phyloP scores from a whole-genome alignment of 2,113 vertebrate species.

The Willisornis vidua region DNA sequence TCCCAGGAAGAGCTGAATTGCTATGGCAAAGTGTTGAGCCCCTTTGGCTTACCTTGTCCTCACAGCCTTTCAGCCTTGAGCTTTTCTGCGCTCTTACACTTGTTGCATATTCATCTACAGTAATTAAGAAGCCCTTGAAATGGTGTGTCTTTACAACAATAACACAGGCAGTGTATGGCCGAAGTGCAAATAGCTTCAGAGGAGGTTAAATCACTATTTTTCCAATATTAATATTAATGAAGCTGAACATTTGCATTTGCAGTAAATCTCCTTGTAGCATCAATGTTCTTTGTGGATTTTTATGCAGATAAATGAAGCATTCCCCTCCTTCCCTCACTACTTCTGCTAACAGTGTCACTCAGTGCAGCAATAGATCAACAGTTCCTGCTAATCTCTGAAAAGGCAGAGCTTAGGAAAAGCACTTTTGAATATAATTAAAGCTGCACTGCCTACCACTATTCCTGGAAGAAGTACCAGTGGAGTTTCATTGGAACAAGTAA shows the following conservation, averaged over 20 bases:
- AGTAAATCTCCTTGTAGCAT: neutral
- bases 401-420: conserved; percentile 2
- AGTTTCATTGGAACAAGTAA: conserved; percentile 48
- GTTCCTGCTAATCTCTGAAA: conserved; percentile 13
- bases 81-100: neutral
- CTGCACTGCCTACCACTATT: neutral
- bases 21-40: neutral
- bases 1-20: neutral
- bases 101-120: neutral
- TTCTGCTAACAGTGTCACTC: neutral
- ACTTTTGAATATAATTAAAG: conserved; percentile 32
- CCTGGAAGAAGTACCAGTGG: neutral
- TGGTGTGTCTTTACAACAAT: neutral
- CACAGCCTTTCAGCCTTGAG: neutral
- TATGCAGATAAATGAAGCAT: conserved; percentile 2
- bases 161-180: neutral
- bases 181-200: conserved; percentile 14
- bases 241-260: neutral
- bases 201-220: conserved; percentile 10
- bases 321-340: neutral
- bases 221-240: conserved; percentile 36
- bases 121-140: conserved; percentile 22
- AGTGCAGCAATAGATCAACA: neutral
- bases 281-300: conserved; percentile 10
- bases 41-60: neutral